A percentile compares a stretch with the other conserved stretches of the same genome.
These are phyloP conservation scores for Trisateles emortualis DNA, from an alignment of 2,888 invertebrate species.

Conservation along the genomic window DNA sequence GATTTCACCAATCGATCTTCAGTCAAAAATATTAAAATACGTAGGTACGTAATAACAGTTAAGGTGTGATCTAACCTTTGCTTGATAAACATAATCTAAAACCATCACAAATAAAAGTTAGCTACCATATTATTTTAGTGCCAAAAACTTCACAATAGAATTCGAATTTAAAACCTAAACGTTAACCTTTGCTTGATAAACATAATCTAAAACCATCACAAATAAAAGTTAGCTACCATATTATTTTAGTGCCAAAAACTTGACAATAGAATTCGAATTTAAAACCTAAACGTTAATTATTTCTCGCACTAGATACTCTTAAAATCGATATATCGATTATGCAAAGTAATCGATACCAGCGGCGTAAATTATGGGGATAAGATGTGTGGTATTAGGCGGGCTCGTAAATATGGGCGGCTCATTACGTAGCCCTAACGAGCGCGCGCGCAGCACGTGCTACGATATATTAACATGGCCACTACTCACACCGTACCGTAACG, in stretches of 20 bases:
- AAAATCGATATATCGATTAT: constrained; percentile 37
- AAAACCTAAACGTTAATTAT: background rate
- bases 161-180: background rate
- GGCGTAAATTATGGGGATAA: constrained; percentile 32
- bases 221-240: background rate
- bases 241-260: background rate
- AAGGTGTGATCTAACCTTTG: too few species aligned
- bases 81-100: background rate
- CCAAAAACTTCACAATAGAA: too few species aligned
- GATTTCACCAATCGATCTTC: too few species aligned
- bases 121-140: too few species aligned
- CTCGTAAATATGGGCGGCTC: constrained; percentile 74
- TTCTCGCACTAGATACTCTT: constrained; percentile 13
- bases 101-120: background rate
- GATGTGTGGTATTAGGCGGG: constrained; percentile 56
- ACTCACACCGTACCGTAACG: constrained; percentile 47
- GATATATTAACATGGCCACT: constrained; percentile 52
- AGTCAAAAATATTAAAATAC: too few species aligned
- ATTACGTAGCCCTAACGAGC: constrained; percentile 75
- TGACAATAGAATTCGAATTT: background rate
- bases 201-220: background rate
- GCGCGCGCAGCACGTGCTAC: constrained; percentile 65
- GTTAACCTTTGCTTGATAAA: too few species aligned
- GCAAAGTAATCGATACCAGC: constrained; percentile 33
- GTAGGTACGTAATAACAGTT: too few species aligned